Evolutionary conservation across 2,113 vertebrate genomes (phyloP).

Genomic region (Vulpes lagopus): DNA sequence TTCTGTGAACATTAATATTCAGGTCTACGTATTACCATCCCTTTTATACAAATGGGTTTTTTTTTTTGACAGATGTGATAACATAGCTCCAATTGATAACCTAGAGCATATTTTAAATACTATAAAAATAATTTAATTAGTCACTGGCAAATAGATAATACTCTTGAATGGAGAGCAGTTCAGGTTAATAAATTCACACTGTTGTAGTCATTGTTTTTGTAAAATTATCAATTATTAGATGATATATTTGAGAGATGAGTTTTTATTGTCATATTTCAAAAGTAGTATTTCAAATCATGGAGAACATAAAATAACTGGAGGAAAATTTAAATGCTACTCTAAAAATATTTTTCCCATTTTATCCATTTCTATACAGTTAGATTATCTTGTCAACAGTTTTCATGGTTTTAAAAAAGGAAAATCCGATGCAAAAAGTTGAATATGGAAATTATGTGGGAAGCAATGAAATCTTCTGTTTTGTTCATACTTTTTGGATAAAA

Average conservation of each 20-base stretch:
- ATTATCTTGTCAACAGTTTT: slow-evolving; percentile 59
- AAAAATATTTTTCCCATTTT: slow-evolving; percentile 1
- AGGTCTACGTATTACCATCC: background rate
- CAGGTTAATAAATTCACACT: background rate
- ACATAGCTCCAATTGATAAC: background rate
- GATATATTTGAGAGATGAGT: background rate
- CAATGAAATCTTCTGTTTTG: background rate
- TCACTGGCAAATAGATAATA: background rate
- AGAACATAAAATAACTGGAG: slow-evolving; percentile 35
- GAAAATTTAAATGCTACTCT: slow-evolving; percentile 40
- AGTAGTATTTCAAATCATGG: background rate
- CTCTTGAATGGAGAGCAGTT: background rate
- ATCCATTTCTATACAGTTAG: slow-evolving; percentile 1
- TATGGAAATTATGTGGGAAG: slow-evolving; percentile 16
- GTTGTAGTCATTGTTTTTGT: background rate
- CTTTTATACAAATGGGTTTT: background rate
- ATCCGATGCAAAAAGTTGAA: slow-evolving; percentile 47
- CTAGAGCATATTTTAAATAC: background rate
- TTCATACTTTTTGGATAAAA: slow-evolving; percentile 45
- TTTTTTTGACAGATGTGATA: slow-evolving; percentile 12
- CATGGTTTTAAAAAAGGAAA: slow-evolving; percentile 40
- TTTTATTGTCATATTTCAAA: slow-evolving; percentile 60
- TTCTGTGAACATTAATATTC: background rate
- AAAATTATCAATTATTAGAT: slow-evolving; percentile 24
- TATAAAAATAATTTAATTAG: slow-evolving; percentile 28